Evolutionary conservation across 1,140 invertebrate species (phyloP).

Genomic region (Drosophila leontia): DNA sequence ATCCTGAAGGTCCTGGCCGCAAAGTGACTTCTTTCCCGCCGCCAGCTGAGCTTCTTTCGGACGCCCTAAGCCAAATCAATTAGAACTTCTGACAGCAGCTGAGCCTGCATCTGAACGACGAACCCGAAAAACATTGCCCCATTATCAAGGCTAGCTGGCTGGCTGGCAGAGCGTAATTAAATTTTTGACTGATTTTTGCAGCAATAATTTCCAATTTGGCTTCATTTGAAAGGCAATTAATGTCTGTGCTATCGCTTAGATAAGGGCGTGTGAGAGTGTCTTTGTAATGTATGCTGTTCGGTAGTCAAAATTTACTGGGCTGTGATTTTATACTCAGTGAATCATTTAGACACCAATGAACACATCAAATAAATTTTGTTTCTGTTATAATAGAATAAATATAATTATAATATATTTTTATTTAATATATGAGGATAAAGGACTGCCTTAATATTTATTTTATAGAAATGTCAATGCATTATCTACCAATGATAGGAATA

Average conservation of each 20-base stretch:
- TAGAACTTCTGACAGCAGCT: slow-evolving; percentile 77
- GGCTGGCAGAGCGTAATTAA: slow-evolving; percentile 64
- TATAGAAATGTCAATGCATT: neutral
- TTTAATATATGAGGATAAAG: too few species aligned
- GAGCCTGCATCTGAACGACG: slow-evolving; percentile 38
- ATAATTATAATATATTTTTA: neutral
- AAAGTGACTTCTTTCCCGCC: slow-evolving; percentile 44
- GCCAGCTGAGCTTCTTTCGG: slow-evolving; percentile 44
- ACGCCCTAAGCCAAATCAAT: slow-evolving; percentile 74
- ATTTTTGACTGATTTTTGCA: slow-evolving; percentile 70
- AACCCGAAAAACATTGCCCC: slow-evolving; percentile 6
- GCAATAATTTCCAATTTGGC: slow-evolving; percentile 73
- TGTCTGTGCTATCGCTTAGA: slow-evolving; percentile 65
- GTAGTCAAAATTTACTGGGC: slow-evolving; percentile 10
- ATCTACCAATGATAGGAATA: neutral
- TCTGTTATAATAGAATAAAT: neutral
- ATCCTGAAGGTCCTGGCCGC: slow-evolving; percentile 34
- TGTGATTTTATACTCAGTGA: slow-evolving; percentile 19
- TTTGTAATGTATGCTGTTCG: neutral
- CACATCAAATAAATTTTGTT: too few species aligned
- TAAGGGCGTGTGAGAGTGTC: slow-evolving; percentile 24
- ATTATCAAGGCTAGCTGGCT: neutral
- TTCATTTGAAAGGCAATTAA: slow-evolving; percentile 73
- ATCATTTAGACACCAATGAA: slow-evolving; percentile 8
- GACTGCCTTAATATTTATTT: neutral